A percentile compares a stretch with the other conserved stretches of the same genome.
Evolutionary conservation across 2,797 vertebrate species (phyloP).

Genomic region (Arctocebus calabarensis): DNA sequence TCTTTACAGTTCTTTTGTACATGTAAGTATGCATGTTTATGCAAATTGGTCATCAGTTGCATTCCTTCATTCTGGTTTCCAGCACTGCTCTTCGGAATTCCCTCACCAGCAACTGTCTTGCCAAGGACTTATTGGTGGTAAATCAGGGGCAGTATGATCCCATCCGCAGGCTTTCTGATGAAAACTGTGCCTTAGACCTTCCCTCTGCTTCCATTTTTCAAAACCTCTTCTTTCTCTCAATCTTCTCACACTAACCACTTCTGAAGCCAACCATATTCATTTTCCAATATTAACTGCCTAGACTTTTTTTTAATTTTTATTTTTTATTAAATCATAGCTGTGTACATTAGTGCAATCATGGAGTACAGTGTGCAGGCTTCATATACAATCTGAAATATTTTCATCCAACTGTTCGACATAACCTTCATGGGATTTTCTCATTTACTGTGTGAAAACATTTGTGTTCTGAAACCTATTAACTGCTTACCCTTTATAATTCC

Average conservation of each 20-base stretch:
- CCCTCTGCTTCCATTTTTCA: conserved; percentile 10
- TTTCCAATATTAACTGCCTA: background rate
- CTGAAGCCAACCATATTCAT: background rate
- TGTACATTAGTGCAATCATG: too few species aligned
- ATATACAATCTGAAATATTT: too few species aligned
- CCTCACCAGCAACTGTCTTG: background rate
- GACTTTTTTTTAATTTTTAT: background rate
- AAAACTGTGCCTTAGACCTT: background rate
- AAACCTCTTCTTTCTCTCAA: conserved; percentile 15
- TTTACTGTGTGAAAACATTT: too few species aligned
- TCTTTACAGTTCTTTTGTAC: conserved; percentile 18
- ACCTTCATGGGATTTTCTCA: too few species aligned
- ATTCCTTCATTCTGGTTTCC: background rate
- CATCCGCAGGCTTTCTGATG: background rate
- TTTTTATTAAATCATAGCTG: too few species aligned
- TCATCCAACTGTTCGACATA: too few species aligned
- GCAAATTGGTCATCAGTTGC: background rate
- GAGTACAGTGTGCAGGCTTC: too few species aligned
- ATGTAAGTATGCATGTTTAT: background rate
- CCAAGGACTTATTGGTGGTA: background rate
- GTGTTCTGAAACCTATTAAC: background rate
- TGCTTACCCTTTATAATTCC: background rate
- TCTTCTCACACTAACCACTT: background rate
- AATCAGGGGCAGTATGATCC: background rate
- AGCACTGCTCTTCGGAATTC: background rate